Conservation (phyloP, 2,113 vertebrate species). For the Ophiodon elongatus region DNA sequence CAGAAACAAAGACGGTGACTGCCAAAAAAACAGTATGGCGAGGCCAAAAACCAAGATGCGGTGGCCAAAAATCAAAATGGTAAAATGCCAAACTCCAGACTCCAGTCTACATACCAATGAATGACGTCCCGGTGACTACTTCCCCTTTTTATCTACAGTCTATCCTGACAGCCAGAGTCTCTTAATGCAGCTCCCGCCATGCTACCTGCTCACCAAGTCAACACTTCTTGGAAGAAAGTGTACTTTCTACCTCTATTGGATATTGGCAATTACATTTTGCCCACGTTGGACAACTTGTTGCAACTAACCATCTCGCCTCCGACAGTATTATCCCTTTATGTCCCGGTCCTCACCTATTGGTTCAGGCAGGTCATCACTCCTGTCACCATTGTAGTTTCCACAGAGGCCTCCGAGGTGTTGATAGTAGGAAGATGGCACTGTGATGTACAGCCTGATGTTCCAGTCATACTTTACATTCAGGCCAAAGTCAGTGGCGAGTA, state of each 20-base stretch:
- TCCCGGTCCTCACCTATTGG: constrained; percentile 16
- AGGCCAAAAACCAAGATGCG: no score
- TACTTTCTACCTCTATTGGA: background rate
- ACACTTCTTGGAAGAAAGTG: background rate
- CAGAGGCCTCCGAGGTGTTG: constrained; percentile 45
- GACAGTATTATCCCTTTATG: no score
- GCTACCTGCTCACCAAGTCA: background rate
- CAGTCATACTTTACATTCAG: constrained; percentile 46
- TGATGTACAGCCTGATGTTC: constrained; percentile 46
- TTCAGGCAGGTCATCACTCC: constrained; percentile 28
- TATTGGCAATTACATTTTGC: background rate
- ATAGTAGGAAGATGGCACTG: constrained; percentile 49
- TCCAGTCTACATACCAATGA: no score
- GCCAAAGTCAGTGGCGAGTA: constrained; percentile 43
- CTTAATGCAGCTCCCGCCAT: background rate
- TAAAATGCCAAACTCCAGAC: no score
- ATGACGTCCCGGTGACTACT: no score
- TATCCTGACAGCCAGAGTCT: background rate
- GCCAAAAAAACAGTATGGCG: no score
- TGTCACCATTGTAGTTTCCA: constrained; percentile 59
- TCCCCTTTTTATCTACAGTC: no score
- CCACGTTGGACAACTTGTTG: background rate
- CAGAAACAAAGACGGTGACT: no score
- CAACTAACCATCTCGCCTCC: background rate
- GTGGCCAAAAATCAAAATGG: no score